Conservation (phyloP, 2,888 invertebrate species). For the Erebia epiphron region DNA sequence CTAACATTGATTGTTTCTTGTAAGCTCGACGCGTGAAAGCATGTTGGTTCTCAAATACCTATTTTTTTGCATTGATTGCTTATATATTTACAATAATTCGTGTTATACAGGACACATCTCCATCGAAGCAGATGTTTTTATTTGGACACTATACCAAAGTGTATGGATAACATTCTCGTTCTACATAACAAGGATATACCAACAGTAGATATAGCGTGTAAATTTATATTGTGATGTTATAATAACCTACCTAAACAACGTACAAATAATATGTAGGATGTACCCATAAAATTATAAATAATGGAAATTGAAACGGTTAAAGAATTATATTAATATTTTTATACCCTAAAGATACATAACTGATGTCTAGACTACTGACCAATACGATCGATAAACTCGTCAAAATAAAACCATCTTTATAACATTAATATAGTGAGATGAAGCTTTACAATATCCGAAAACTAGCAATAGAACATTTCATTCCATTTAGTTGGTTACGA, state of each 20-base stretch:
- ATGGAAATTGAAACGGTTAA: constrained; percentile 53
- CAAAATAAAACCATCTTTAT: constrained; percentile 48
- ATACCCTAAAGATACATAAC: constrained; percentile 71
- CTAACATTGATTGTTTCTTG: constrained; percentile 23
- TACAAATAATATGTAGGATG: constrained; percentile 75
- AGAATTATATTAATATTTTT: constrained; percentile 73
- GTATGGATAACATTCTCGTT: constrained; percentile 29
- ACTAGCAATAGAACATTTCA: constrained; percentile 63
- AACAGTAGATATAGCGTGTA: constrained; percentile 58
- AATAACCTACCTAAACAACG: constrained; percentile 69
- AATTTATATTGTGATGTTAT: constrained; percentile 68
- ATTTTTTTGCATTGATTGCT: constrained; percentile 10
- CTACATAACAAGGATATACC: constrained; percentile 43
- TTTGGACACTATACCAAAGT: constrained; percentile 11
- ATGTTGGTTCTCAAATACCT: constrained; percentile 3
- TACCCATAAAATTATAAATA: constrained; percentile 65
- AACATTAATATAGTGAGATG: constrained; percentile 60
- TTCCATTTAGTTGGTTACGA: constrained; percentile 63
- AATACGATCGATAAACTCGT: constrained; percentile 56
- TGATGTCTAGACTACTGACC: constrained; percentile 65
- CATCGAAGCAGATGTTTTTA: constrained; percentile 1
- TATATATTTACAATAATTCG: constrained; percentile 8
- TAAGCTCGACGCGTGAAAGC: constrained; percentile 9
- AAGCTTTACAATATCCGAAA: constrained; percentile 63
- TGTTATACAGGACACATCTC: constrained; percentile 11